These are phyloP conservation scores for Cosmopolites sordidus DNA, from an alignment of 2,888 invertebrate species.

Conservation along the genomic window DNA sequence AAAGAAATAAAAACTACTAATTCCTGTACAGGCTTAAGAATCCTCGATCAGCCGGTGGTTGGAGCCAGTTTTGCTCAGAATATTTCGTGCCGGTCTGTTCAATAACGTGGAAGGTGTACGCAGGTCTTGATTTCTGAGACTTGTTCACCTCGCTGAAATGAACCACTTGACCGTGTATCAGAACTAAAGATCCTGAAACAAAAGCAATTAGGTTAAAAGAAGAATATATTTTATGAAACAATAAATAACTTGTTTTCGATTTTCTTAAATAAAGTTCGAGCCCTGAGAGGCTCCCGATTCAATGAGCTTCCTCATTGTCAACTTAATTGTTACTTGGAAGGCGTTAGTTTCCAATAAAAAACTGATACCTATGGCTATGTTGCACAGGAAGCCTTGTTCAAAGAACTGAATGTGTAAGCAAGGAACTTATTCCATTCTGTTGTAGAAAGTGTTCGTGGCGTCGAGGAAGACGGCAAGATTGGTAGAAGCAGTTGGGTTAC, in stretches of 20 bases:
- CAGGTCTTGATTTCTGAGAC: conserved; percentile 79
- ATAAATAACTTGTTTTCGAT: neutral
- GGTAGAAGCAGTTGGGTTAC: too few species aligned
- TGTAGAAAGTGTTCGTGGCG: too few species aligned
- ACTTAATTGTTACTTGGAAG: too few species aligned
- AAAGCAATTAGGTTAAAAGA: conserved; percentile 5
- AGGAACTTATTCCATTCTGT: too few species aligned
- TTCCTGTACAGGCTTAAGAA: conserved; percentile 68
- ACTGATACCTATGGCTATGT: too few species aligned
- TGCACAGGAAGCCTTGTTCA: too few species aligned
- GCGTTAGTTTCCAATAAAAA: too few species aligned
- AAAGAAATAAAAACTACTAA: too few species aligned
- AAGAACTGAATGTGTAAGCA: too few species aligned
- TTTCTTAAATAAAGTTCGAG: neutral
- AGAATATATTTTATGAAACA: neutral
- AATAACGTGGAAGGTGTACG: conserved; percentile 92
- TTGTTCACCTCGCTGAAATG: conserved; percentile 87
- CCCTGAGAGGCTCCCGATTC: too few species aligned
- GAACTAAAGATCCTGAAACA: conserved; percentile 70
- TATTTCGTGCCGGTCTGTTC: conserved; percentile 74
- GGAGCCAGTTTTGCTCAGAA: conserved; percentile 82
- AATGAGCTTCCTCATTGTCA: too few species aligned
- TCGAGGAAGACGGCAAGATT: too few species aligned
- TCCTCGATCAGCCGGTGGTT: conserved; percentile 63
- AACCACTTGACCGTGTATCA: conserved; percentile 90